Evolutionary conservation across 2,888 invertebrate species (phyloP), one percentile per base, ranked within the genome.

Genomic region (Nipponacmea schrenckii): DNA sequence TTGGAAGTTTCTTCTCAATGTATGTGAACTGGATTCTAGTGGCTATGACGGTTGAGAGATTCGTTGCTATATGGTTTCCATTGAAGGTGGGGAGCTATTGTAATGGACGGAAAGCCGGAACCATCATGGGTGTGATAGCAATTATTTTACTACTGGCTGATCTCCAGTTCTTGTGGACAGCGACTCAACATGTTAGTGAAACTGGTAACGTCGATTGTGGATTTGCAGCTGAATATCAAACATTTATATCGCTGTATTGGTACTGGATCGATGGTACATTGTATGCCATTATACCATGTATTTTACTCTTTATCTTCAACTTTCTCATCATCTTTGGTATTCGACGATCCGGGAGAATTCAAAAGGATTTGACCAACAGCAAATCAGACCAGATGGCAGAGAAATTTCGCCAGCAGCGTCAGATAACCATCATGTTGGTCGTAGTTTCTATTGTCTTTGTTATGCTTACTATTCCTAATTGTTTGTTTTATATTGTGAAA

Each of bases 11-110:
- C 48, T 75, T 81, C 8, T 77, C 79, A 69, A 79, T 79, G 71
- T 83, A 80, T 68, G 78, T 85, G 24, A 84, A 84, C 73, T 86
- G 86, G 86, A 75, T 85, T 15, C 74, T 86, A 12, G 86, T 85
- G 8, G 77, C 79, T 15, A 83, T 86, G 82, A 84, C 85, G 14
- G 68, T 80, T 4, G 86, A 86, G 70, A 78, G 86, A 0, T 82
- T 84, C 67, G 72, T 85, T 14, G 86, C 85, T 20, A 83, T 86
- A n/a, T 82, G 81, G 80, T 81, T 83, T 50, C 86, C 86, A 0
- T 77, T 85, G 12, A 77, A 79, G 66, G 83, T 85, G 0, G 56
- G 56, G 20, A 56, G 24, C 12, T 56, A 56, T 24, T 83, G 82
- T 69, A 80, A 83, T 2, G 75, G 75, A 44, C 68, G 69, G n/a